Evolutionary conservation across 1,140 invertebrate species (phyloP).

Genomic region (Drosophila repletoides): DNA sequence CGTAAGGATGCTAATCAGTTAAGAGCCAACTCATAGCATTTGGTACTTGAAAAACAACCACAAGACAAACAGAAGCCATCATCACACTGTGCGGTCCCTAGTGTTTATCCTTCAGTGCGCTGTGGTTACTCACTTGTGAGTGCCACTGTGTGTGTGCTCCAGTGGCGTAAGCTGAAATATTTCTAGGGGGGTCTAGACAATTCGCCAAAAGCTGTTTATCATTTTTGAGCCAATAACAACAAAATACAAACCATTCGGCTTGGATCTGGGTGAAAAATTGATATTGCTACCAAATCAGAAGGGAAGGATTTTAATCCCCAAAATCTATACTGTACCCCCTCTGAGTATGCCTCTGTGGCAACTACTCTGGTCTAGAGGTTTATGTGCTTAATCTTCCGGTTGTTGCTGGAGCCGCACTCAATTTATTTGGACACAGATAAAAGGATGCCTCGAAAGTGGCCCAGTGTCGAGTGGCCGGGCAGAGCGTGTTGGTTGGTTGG

Average conservation of each 20-base stretch:
- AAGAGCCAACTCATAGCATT: neutral
- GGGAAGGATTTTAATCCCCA: too few species aligned
- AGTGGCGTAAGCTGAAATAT: too few species aligned
- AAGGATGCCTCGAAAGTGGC: neutral
- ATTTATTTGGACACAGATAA: slow-evolving; percentile 16
- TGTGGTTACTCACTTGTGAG: slow-evolving; percentile 27
- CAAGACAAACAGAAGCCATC: slow-evolving; percentile 23
- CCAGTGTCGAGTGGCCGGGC: too few species aligned
- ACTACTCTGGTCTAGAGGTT: slow-evolving; percentile 17
- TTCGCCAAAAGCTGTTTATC: too few species aligned
- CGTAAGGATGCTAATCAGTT: slow-evolving; percentile 30
- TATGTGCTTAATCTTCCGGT: slow-evolving; percentile 41
- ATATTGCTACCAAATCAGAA: too few species aligned
- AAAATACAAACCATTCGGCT: too few species aligned
- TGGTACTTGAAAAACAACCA: neutral
- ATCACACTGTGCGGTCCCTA: slow-evolving; percentile 23
- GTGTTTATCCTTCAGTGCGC: slow-evolving; percentile 27
- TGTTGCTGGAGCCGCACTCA: slow-evolving; percentile 33
- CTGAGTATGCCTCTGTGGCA: too few species aligned
- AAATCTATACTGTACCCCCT: too few species aligned
- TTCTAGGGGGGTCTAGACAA: too few species aligned
- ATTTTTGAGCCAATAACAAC: too few species aligned
- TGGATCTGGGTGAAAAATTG: too few species aligned
- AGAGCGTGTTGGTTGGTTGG: too few species aligned
- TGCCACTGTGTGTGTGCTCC: slow-evolving; percentile 1